phyloP scores from a whole-genome alignment of 2,113 vertebrate species.

The Phycodurus eques region DNA sequence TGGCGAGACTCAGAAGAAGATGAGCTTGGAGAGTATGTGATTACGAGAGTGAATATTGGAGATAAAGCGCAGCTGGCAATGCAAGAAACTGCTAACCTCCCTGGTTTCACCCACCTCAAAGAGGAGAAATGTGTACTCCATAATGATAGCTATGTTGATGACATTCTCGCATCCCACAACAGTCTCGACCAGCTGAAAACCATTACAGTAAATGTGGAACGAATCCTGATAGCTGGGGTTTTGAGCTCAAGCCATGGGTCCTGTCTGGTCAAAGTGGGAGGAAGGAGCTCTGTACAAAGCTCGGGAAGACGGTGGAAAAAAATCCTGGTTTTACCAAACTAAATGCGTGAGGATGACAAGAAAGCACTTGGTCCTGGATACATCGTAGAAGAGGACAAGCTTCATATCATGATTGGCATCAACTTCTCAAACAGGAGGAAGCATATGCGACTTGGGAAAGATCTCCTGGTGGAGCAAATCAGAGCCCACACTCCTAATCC shows the following conservation, averaged over 20 bases:
- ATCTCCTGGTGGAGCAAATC: constrained; percentile 5
- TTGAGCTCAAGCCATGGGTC: neutral
- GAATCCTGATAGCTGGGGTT: neutral
- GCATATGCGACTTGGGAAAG: constrained; percentile 4
- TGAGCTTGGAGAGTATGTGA: constrained; percentile 3
- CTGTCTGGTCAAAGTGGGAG: constrained; percentile 7
- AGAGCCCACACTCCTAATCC: constrained; percentile 7
- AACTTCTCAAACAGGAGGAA: constrained; percentile 11
- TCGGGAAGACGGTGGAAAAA: neutral
- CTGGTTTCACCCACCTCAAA: neutral
- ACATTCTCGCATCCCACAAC: neutral
- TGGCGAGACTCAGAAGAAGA: constrained; percentile 8
- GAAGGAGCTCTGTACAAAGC: neutral
- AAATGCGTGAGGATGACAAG: neutral
- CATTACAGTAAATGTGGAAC: neutral
- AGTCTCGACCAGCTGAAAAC: neutral
- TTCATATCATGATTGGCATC: neutral
- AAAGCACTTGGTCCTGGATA: constrained; percentile 1
- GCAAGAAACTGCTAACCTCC: constrained; percentile 7
- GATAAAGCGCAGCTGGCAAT: constrained; percentile 25
- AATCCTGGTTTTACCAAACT: neutral
- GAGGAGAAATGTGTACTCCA: constrained; percentile 12
- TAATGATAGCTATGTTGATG: neutral
- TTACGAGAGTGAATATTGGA: constrained; percentile 29
- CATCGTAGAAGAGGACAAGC: neutral